These are phyloP conservation scores for Tenthredo amoena DNA, from an alignment of 2,888 invertebrate genomes.

Conservation along the genomic window DNA sequence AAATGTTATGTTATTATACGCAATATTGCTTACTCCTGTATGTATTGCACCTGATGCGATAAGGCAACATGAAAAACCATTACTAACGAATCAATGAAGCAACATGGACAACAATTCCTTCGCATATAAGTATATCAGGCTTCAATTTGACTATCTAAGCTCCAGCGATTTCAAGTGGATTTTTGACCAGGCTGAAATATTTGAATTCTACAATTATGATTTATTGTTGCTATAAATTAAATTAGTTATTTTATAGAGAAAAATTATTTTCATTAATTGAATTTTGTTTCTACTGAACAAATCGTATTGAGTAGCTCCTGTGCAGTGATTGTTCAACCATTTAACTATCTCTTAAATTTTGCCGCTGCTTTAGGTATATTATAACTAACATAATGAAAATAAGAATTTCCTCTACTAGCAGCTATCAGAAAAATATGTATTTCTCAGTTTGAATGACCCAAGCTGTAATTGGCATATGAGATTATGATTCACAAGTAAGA, in stretches of 20 bases:
- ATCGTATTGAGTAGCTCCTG: background rate
- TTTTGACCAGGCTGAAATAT: background rate
- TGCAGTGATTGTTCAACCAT: background rate
- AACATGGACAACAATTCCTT: constrained; percentile 41
- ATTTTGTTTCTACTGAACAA: background rate
- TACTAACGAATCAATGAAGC: background rate
- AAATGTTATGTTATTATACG: constrained; percentile 20
- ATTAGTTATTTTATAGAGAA: background rate
- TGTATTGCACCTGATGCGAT: constrained; percentile 39
- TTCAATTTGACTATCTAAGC: background rate
- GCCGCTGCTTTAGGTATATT: constrained; percentile 44
- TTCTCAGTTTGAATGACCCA: constrained; percentile 41
- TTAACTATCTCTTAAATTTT: constrained; percentile 17
- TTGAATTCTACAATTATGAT: background rate
- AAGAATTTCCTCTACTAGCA: constrained; percentile 14
- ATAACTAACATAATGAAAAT: constrained; percentile 3
- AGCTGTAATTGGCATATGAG: constrained; percentile 45
- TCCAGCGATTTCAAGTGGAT: background rate
- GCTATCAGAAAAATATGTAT: constrained; percentile 44
- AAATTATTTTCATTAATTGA: constrained; percentile 1
- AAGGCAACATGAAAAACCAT: constrained; percentile 38
- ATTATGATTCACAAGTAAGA: constrained; percentile 31
- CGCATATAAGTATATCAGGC: constrained; percentile 30
- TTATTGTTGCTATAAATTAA: background rate
- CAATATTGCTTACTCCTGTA: constrained; percentile 44